Percentiles rank a stretch among this genome's conserved stretches.
phyloP scores from a whole-genome alignment of 2,888 invertebrate species.

The Rotaria sp. region DNA sequence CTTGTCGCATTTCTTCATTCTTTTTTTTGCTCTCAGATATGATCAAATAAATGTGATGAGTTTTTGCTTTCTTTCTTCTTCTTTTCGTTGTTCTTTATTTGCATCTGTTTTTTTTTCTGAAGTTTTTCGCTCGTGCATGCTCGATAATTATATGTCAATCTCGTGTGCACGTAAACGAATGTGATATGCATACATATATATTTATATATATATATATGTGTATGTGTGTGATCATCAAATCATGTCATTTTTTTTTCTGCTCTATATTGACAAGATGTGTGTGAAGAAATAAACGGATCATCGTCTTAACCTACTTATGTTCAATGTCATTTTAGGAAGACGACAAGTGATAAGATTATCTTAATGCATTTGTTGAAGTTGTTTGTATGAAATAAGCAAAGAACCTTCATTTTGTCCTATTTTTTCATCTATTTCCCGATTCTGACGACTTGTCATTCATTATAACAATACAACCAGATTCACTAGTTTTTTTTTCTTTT shows the following conservation, averaged over 20 bases:
- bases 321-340: neutral
- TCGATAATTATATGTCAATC: slow-evolving; percentile 10
- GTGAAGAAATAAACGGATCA: neutral
- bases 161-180: slow-evolving; percentile 1
- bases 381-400: neutral
- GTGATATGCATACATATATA: neutral
- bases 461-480: neutral
- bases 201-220: no score
- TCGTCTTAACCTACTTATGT: neutral
- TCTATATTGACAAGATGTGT: neutral
- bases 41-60: neutral
- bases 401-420: neutral
- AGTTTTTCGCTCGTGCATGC: neutral
- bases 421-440: neutral
- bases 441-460: neutral
- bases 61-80: neutral
- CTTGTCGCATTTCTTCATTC: neutral
- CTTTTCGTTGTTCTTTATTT: neutral
- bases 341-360: neutral
- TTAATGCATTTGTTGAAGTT: neutral
- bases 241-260: neutral
- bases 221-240: neutral
- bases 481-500: neutral
- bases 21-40: neutral
- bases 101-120: neutral